A percentile compares a stretch with the other conserved stretches of the same genome.
Conservation (phyloP, 2,797 vertebrate genomes). For the Acipenser transmontanus region DNA sequence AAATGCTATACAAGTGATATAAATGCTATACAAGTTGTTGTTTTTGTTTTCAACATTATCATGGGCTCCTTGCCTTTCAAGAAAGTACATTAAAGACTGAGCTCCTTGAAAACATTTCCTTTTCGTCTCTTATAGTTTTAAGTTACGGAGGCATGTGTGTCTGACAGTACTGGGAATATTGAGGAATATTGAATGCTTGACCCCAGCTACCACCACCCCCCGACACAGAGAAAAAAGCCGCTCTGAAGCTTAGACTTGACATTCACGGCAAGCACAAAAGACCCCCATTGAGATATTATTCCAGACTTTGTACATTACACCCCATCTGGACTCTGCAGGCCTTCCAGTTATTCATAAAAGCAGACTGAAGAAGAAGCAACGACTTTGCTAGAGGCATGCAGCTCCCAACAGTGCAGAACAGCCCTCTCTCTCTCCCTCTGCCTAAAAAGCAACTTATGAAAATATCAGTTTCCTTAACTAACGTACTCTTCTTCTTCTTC, state of each 20-base stretch:
- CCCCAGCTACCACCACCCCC: constrained; percentile 47
- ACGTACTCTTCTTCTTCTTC: constrained; percentile 22
- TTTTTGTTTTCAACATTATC: too few relatives aligned
- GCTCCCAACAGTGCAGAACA: constrained; percentile 21
- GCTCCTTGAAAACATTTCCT: too few relatives aligned
- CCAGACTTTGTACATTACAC: constrained; percentile 55
- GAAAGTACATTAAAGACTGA: too few relatives aligned
- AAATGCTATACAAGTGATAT: too few relatives aligned
- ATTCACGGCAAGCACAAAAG: constrained; percentile 67
- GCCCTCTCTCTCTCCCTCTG: constrained; percentile 54
- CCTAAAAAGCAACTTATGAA: constrained; percentile 35
- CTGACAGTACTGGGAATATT: too few relatives aligned
- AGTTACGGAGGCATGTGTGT: too few relatives aligned
- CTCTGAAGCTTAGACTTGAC: constrained; percentile 41
- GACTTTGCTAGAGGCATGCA: not conserved
- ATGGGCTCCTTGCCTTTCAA: too few relatives aligned
- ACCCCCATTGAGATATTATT: constrained; percentile 72
- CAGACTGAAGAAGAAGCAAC: not conserved
- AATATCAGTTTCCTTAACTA: constrained; percentile 22
- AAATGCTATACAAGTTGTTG: too few relatives aligned
- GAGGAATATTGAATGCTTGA: constrained; percentile 22
- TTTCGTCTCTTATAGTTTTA: too few relatives aligned
- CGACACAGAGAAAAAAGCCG: constrained; percentile 54
- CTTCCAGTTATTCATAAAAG: not conserved
- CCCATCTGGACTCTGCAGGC: constrained; percentile 42